Conservation (phyloP, 2,888 invertebrate genomes). For the Drosophila sordidapex region DNA sequence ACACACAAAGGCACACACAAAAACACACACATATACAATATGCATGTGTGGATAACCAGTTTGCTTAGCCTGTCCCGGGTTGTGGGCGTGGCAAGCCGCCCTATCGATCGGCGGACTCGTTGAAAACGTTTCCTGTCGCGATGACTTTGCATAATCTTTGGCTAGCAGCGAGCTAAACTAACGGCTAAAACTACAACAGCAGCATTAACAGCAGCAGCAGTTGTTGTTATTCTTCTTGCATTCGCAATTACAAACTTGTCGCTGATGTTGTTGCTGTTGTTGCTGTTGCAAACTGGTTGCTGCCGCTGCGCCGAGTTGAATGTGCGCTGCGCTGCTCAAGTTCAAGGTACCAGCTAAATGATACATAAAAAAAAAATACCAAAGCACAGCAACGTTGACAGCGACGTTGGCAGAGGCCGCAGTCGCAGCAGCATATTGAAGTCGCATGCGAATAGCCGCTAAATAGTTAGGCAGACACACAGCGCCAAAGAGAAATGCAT, state of each 20-base stretch:
- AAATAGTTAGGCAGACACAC: conserved; percentile 50
- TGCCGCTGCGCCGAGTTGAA: conserved; percentile 62
- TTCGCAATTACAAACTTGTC: conserved; percentile 72
- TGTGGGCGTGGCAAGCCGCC: conserved; percentile 32
- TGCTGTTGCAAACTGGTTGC: conserved; percentile 72
- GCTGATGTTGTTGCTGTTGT: conserved; percentile 57
- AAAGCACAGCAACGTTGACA: conserved; percentile 13
- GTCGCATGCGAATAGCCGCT: conserved; percentile 52
- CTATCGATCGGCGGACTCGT: conserved; percentile 24
- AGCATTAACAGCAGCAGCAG: conserved; percentile 7
- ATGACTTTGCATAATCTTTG: conserved; percentile 70
- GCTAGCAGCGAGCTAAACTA: conserved; percentile 37
- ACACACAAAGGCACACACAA: not conserved
- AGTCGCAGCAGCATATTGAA: conserved; percentile 15
- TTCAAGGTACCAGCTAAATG: conserved; percentile 70
- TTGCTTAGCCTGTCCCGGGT: conserved; percentile 14
- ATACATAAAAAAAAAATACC: conserved; percentile 14
- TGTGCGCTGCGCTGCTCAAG: conserved; percentile 65
- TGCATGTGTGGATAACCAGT: conserved; percentile 40
- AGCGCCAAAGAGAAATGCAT: conserved; percentile 75
- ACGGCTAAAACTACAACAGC: conserved; percentile 27
- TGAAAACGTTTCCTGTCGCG: conserved; percentile 62
- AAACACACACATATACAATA: not conserved
- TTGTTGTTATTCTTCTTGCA: conserved; percentile 21
- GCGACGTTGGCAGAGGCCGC: conserved; percentile 10